phyloP scores from a whole-genome alignment of 2,888 invertebrate species.

The Lydus trimaculatus region DNA sequence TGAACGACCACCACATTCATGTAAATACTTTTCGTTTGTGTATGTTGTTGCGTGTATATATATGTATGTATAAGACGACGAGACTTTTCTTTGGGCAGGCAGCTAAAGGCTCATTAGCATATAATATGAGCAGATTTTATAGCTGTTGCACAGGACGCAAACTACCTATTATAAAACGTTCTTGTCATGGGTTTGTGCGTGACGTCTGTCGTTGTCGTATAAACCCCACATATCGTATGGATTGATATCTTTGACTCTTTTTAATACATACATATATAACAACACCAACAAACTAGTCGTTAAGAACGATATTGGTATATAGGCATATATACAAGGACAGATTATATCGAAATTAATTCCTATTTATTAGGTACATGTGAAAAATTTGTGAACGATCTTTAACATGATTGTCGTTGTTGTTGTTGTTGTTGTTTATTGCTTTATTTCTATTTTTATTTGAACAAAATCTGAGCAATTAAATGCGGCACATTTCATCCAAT shows the following conservation, averaged over 20 bases:
- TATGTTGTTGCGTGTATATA: neutral
- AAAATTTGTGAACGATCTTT: conserved; percentile 7
- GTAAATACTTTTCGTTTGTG: neutral
- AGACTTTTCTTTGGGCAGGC: conserved; percentile 30
- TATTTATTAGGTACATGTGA: neutral
- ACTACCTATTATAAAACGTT: conserved; percentile 33
- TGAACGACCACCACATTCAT: conserved; percentile 5
- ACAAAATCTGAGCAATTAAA: conserved; percentile 7
- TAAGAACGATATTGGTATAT: neutral
- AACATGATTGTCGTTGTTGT: neutral
- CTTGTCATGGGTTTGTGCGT: conserved; percentile 34
- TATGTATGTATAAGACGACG: neutral
- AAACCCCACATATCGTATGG: conserved; percentile 6
- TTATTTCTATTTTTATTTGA: neutral
- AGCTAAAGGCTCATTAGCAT: conserved; percentile 36
- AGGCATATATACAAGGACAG: too few species aligned
- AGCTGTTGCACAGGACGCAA: conserved; percentile 29
- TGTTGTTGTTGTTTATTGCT: neutral
- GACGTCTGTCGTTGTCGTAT: conserved; percentile 33
- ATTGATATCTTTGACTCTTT: neutral
- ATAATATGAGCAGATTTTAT: conserved; percentile 39
- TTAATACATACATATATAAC: neutral
- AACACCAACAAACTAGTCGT: neutral
- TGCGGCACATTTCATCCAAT: conserved; percentile 11
- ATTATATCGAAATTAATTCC: conserved; percentile 6